Evolutionary conservation across 2,888 invertebrate species (phyloP), one percentile per base, ranked within the genome.

Genomic region (Himalopsyche anomala): DNA sequence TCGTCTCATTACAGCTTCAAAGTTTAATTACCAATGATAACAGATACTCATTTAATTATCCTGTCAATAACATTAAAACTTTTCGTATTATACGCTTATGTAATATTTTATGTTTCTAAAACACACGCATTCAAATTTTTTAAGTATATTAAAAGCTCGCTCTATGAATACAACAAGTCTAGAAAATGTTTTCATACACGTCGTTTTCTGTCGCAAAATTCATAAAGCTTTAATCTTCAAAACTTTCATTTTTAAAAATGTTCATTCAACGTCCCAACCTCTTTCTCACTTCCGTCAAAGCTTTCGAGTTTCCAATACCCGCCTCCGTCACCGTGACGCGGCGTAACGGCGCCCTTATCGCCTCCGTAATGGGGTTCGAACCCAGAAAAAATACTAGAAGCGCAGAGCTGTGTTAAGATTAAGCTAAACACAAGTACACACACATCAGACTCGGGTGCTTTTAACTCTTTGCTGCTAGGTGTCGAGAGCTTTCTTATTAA

Each of bases 361-460:
- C 55, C n/a, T 82, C 82, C 11, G 82, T 54, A 82, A 54, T 54
- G 51, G 38, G 82, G 82, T 82, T 19, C 36, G 82, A 82, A 56
- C 82, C 74, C 74, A 38, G 36, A 74, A 74, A 62, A 74, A 74
- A 74, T 74, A 12, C 74, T 74, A 15, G 74, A 36, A 74, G 28
- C 74, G 36, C 74, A 74, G 74, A 28, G 36, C 38, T 74, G 74
- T 74, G 74, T 15, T 36, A 74, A 74, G 74, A 74, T 74, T 74
- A 74, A 74, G 74, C 38, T 74, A 74, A 74, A 74, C 74, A 74
- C 74, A 74, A 74, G 28, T 74, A 74, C 38, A 62, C 62, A 62
- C 62, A 74, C 74, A 74, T 74, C 74, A 74, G 62, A 36, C 74
- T 74, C 36, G 28, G 74, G 36, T 36, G 74, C 36, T 74, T 74